Evolutionary conservation across 2,797 vertebrate genomes (phyloP).

Genomic region (Danio aesculapii): DNA sequence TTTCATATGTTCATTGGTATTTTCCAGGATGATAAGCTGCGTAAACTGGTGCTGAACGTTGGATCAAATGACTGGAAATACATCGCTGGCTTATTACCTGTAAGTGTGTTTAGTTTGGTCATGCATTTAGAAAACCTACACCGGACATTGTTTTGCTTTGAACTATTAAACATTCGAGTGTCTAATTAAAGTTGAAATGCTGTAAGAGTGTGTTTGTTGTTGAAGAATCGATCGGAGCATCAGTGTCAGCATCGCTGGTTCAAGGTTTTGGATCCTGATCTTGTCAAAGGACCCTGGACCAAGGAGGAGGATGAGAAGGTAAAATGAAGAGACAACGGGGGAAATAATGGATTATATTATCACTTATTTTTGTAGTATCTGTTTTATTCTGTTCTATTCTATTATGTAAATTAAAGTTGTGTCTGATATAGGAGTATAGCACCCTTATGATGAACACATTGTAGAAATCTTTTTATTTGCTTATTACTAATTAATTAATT

Average conservation of each 20-base stretch:
- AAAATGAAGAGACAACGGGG: not conserved
- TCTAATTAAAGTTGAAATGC: not conserved
- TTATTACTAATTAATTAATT: too few species aligned
- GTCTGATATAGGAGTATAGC: too few species aligned
- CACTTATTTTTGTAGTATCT: too few species aligned
- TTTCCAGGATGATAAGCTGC: slow-evolving; percentile 90
- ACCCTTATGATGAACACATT: too few species aligned
- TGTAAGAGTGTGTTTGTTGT: not conserved
- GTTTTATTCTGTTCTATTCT: too few species aligned
- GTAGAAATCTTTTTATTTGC: too few species aligned
- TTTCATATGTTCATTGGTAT: not conserved
- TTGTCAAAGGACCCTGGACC: slow-evolving; percentile 97
- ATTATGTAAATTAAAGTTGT: too few species aligned
- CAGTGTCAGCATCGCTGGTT: slow-evolving; percentile 98
- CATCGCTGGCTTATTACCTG: slow-evolving; percentile 87
- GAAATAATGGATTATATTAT: too few species aligned
- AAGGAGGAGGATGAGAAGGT: slow-evolving; percentile 99
- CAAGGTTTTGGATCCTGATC: slow-evolving; percentile 93
- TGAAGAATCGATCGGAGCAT: slow-evolving; percentile 89
- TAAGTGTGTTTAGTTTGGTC: slow-evolving; percentile 75
- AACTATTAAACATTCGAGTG: not conserved
- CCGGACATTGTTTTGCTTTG: not conserved
- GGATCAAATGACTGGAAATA: slow-evolving; percentile 92
- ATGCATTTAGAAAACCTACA: not conserved
- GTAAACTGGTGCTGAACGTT: slow-evolving; percentile 85